phyloP scores from a whole-genome alignment of 1,140 invertebrate genomes.

The Orius insidiosus region DNA sequence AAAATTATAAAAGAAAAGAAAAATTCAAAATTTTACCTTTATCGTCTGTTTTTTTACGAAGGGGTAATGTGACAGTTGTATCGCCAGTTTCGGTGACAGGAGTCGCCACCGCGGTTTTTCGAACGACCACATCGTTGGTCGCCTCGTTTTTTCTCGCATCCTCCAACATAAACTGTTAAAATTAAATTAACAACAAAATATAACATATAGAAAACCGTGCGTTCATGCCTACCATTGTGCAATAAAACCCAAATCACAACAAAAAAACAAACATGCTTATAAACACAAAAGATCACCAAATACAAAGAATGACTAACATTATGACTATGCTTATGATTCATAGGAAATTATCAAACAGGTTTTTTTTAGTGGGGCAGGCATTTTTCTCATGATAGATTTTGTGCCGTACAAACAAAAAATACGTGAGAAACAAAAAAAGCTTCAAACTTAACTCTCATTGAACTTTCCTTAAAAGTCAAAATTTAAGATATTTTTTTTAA shows the following conservation, averaged over 20 bases:
- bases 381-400: too few species aligned
- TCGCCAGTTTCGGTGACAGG: constrained; percentile 35
- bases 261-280: neutral
- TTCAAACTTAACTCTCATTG: neutral
- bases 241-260: neutral
- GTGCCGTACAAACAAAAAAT: neutral
- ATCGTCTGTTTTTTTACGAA: constrained; percentile 44
- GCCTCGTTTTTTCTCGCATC: constrained; percentile 32
- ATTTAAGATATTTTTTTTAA: too few species aligned
- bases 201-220: neutral
- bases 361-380: too few species aligned
- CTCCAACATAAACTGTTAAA: constrained; percentile 60
- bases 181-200: constrained; percentile 4
- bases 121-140: constrained; percentile 26
- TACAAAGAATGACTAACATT: constrained; percentile 10
- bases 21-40: constrained; percentile 39
- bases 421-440: neutral
- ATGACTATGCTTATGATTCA: too few species aligned
- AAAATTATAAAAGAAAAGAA: neutral
- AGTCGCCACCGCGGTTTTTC: constrained; percentile 30
- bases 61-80: constrained; percentile 47
- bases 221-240: neutral
- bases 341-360: too few species aligned
- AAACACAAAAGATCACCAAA: constrained; percentile 3
- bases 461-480: too few species aligned